Base-by-base conservation (phyloP, 2,888 invertebrate species). In the Amphipyra berbera region DNA sequence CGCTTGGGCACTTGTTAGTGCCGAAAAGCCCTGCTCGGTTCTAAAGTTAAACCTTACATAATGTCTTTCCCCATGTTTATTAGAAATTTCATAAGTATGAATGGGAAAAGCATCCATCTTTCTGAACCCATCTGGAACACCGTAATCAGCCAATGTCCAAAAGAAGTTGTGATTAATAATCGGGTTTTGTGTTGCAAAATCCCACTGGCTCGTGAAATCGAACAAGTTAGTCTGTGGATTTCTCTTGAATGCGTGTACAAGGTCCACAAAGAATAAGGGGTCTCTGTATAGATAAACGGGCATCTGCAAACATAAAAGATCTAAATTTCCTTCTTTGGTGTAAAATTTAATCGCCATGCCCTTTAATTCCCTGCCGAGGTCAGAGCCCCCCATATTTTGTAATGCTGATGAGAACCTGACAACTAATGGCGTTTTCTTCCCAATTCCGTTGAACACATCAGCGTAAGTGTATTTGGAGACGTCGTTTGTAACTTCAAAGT, bases 41-140 rank as follows among this genome's bases (percentile, higher is more conserved):
- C 97, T 97, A 84, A 96, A 97, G 87, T 98, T 98, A 93, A 98
- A 98, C 94, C 98, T 98, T 75, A 97, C 97, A 87, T 97, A 98
- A 73, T 97, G 94, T 6, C 95, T 89, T 59, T 97, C 95, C 0
- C 96, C 96, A 3, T 96, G 89, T n/a, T 92, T 95, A 88, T 98
- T 98, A 30, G 98, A 96, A 68, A 98, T 87, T 87, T 98, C 98
- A 89, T 97, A 98, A 0, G 98, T 97, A 88, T 99, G 98, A 0
- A 97, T 97, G 6, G 98, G 97, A 80, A 97, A 99, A 42, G 97
- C 98, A 83, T 98, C 97, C 98, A 98, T 98, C 87, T 96, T 96
- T 30, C 98, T 96, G 88, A 96, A 97, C 4, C 98, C 98, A 87
- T 98, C 97, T 0, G 98, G 98, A 69, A 97, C 97, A 27, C 98